Conservation (phyloP, 2,888 invertebrate species). For the Acrocyrtus sp. region DNA sequence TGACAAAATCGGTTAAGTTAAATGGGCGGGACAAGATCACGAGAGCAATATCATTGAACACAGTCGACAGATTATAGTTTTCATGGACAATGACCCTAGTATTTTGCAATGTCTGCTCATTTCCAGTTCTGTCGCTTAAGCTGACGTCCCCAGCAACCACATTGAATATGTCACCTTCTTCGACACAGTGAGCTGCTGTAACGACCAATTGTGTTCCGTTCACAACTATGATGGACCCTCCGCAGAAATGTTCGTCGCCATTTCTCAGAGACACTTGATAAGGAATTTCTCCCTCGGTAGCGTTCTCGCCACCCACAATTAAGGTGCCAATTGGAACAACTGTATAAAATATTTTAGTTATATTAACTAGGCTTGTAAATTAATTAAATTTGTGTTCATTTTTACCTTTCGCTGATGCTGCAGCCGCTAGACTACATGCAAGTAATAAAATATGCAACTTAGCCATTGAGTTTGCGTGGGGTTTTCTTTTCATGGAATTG, state of each 20-base stretch:
- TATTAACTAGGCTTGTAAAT: too few relatives aligned
- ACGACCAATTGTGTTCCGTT: neutral
- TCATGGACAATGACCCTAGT: constrained; percentile 6
- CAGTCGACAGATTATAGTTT: neutral
- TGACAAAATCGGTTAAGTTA: constrained; percentile 2
- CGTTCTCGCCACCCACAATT: constrained; percentile 45
- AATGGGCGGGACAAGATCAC: neutral
- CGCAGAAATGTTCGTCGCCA: constrained; percentile 18
- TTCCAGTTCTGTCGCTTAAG: constrained; percentile 8
- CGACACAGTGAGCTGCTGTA: constrained; percentile 16
- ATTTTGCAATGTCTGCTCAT: constrained; percentile 15
- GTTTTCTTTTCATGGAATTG: too few relatives aligned
- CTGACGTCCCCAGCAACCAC: constrained; percentile 16
- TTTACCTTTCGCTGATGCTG: too few relatives aligned
- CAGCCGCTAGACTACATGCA: too few relatives aligned
- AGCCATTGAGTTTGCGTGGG: too few relatives aligned
- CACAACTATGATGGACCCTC: constrained; percentile 16
- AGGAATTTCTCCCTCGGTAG: constrained; percentile 30
- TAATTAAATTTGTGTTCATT: too few relatives aligned
- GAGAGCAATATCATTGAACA: constrained; percentile 19
- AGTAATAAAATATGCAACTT: too few relatives aligned
- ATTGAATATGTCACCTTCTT: neutral
- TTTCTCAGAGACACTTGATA: constrained; percentile 30
- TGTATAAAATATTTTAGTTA: too few relatives aligned
- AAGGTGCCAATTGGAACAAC: too few relatives aligned